These are phyloP conservation scores for Mellilla xanthometata DNA, from an alignment of 2,888 invertebrate genomes.

Conservation along the genomic window DNA sequence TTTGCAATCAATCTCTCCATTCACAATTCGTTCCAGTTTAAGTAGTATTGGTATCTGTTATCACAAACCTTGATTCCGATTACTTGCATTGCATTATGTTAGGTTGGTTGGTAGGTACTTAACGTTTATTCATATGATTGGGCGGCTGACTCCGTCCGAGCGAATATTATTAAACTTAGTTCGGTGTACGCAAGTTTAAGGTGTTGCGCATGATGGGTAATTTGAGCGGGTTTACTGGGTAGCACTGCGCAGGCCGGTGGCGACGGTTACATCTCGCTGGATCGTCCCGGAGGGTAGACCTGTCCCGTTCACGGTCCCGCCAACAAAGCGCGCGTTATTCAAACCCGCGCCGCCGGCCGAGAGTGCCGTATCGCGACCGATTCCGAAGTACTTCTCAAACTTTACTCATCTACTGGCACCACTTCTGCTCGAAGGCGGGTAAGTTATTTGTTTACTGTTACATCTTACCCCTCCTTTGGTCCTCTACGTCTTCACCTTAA, in stretches of 20 bases:
- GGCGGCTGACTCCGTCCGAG: too few relatives aligned
- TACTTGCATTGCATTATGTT: not conserved
- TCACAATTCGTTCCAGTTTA: too few relatives aligned
- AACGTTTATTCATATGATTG: too few relatives aligned
- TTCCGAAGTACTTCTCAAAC: conserved; percentile 33
- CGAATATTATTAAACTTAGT: too few relatives aligned
- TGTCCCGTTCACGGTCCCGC: conserved; percentile 6
- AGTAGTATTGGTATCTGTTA: not conserved
- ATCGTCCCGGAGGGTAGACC: conserved; percentile 25
- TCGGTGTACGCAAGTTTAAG: too few relatives aligned
- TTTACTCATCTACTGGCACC: conserved; percentile 40
- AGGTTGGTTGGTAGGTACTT: too few relatives aligned
- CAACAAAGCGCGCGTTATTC: conserved; percentile 31
- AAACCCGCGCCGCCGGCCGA: conserved; percentile 33
- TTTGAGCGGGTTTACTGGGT: conserved; percentile 8
- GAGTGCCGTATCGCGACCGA: conserved; percentile 28
- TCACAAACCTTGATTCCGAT: conserved; percentile 2
- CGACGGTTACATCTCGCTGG: conserved; percentile 23
- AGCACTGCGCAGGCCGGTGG: conserved; percentile 18
- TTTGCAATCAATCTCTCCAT: conserved; percentile 9
- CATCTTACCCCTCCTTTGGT: conserved; percentile 24
- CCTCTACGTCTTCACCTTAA: conserved; percentile 33
- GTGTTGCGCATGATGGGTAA: not conserved
- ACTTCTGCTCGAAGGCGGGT: conserved; percentile 56
- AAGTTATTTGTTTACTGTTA: conserved; percentile 54